These are phyloP conservation scores for Chaetogeoica ovagalla DNA, from an alignment of 2,888 invertebrate species.

Conservation along the genomic window DNA sequence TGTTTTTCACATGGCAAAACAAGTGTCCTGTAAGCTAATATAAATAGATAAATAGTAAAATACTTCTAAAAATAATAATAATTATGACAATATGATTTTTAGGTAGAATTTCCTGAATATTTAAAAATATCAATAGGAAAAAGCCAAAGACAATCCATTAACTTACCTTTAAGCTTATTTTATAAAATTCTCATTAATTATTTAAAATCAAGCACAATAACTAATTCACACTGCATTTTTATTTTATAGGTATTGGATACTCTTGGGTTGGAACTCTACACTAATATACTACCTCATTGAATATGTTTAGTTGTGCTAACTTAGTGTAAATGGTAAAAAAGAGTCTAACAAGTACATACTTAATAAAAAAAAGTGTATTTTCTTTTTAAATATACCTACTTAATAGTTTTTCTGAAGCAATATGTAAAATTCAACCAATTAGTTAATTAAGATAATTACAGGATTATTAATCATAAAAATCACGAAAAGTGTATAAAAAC, in stretches of 20 bases:
- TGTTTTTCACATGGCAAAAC: not conserved
- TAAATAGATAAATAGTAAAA: no score
- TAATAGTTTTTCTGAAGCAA: not conserved
- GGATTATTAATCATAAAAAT: no score
- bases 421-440: not conserved
- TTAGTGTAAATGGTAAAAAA: not conserved
- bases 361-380: not conserved
- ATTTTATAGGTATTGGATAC: not conserved
- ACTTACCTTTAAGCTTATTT: not conserved
- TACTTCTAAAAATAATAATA: not conserved
- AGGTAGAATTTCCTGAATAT: not conserved
- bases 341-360: not conserved
- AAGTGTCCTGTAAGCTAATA: not conserved
- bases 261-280: conserved; percentile 17
- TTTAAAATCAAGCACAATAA: conserved; percentile 1
- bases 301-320: not conserved
- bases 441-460: not conserved
- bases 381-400: not conserved
- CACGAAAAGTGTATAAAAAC: no score
- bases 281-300: conserved; percentile 4
- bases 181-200: not conserved
- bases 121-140: not conserved
- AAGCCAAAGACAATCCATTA: not conserved
- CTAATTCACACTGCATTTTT: not conserved
- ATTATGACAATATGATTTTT: not conserved